A percentile compares a stretch with the other conserved stretches of the same genome.
Evolutionary conservation across 1,140 invertebrate genomes (phyloP).

Genomic region (Drosophila kurseongensis): DNA sequence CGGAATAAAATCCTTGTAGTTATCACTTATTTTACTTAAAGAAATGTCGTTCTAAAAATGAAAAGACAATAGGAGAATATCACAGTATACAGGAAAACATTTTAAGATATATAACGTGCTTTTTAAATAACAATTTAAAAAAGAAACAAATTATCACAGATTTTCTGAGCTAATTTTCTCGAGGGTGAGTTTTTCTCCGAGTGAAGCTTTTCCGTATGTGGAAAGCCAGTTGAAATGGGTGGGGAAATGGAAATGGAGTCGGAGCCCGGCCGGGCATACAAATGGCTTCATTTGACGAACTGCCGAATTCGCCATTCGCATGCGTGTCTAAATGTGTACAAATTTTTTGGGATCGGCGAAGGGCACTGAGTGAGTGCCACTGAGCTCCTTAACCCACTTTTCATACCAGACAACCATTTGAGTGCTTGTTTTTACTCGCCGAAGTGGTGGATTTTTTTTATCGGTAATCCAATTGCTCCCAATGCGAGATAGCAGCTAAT

Average conservation of each 20-base stretch:
- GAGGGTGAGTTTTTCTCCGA: not conserved
- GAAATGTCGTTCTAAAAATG: too few relatives aligned
- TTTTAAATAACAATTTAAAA: too few relatives aligned
- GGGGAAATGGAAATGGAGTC: conserved; percentile 8
- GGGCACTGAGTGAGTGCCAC: conserved; percentile 20
- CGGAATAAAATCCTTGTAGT: too few relatives aligned
- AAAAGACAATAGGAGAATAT: too few relatives aligned
- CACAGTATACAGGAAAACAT: too few relatives aligned
- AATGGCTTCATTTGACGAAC: conserved; percentile 71
- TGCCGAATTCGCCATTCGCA: conserved; percentile 64
- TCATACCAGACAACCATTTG: conserved; percentile 8
- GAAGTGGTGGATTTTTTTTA: conserved; percentile 4
- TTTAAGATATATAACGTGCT: too few relatives aligned
- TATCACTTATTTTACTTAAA: too few relatives aligned
- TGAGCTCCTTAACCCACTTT: conserved; percentile 22
- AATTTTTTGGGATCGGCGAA: conserved; percentile 51
- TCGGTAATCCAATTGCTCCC: conserved; percentile 19
- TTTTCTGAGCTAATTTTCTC: too few relatives aligned
- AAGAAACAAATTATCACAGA: too few relatives aligned
- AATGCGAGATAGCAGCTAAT: not conserved
- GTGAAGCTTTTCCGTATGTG: conserved; percentile 6
- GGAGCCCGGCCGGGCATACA: conserved; percentile 60
- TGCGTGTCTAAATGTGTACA: conserved; percentile 62
- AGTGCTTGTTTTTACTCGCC: conserved; percentile 11
- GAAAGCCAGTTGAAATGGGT: not conserved